Base-by-base conservation (phyloP, 2,888 invertebrate genomes). In the Sepioteuthis lessoniana region DNA sequence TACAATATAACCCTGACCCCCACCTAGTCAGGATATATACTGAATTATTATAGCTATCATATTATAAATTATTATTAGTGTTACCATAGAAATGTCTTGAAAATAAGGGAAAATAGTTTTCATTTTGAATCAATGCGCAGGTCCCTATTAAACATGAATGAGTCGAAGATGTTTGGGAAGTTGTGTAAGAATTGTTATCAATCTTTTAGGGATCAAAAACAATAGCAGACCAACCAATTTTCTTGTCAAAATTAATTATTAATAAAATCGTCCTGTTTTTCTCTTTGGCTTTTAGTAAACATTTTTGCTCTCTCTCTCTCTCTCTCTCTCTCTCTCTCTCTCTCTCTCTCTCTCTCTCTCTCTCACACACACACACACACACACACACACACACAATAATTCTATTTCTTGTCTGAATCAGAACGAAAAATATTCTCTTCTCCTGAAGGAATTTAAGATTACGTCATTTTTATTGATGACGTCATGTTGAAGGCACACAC, bases 391-490 rank as follows among this genome's bases (percentile, higher is more conserved):
- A 7, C n/a, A n/a, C 8, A 13, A n/a, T 76, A 76, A 76, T 76
- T 35, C 4, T 35, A 76, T 76, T 35, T 76, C n/a, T 2, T 0
- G 76, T 76, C n/a, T 76, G 76, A 76, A 76, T 76, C 76, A 76
- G 76, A 76, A 35, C 10, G n/a, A 76, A 76, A 76, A n/a, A 76
- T 76, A n/a, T n/a, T 35, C 35, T 13, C 76, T 35, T 35, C 35
- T 76, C 76, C 76, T 76, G 13, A n/a, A n/a, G 76, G 76, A 13
- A 76, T 76, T 76, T 76, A 76, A 35, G 76, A 76, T 76, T 35
- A 76, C 76, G 76, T 76, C 76, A 76, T 76, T 76, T 42, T 76
- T 76, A 76, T 76, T 76, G 76, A 35, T 76, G 76, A 76, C 76
- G 76, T 76, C 76, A 76, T 76, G 76, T 35, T n/a, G n/a, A 2